Percentiles rank a stretch among this genome's conserved stretches.
Evolutionary conservation across 1,140 invertebrate species (phyloP).

Genomic region (Aricia agestis): DNA sequence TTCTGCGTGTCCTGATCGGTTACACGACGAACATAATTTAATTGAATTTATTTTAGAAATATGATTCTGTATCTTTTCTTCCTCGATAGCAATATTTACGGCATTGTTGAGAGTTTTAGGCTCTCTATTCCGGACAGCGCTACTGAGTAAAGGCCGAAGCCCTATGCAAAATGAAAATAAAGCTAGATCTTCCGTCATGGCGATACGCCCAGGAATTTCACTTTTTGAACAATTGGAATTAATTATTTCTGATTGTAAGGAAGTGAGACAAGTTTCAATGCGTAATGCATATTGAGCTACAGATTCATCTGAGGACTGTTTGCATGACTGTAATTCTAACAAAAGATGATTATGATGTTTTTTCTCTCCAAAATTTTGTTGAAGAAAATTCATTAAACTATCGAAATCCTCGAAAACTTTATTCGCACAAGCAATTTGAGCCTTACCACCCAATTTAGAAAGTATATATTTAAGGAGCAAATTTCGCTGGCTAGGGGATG

Average conservation of each 20-base stretch:
- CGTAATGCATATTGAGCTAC: background rate
- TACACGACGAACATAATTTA: no score
- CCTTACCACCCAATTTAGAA: background rate
- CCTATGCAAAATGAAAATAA: background rate
- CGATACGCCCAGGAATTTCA: background rate
- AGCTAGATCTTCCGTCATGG: background rate
- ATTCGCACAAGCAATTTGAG: background rate
- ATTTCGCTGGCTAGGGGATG: background rate
- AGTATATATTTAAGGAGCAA: background rate
- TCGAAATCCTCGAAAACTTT: background rate
- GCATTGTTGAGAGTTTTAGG: background rate
- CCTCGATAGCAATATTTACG: conserved; percentile 7
- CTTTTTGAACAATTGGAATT: background rate
- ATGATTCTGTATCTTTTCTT: background rate
- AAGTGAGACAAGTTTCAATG: background rate
- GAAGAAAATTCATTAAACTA: background rate
- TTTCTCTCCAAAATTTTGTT: background rate
- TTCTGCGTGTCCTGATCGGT: no score
- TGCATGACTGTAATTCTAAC: background rate
- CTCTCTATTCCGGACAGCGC: background rate
- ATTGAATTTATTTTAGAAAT: background rate
- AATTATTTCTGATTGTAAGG: background rate
- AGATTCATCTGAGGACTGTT: background rate
- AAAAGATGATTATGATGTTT: background rate
- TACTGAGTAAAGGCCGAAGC: background rate